Evolutionary conservation across 2,113 vertebrate genomes (phyloP), one percentile per base, ranked within the genome.

Genomic region (Rhinolophus ferrumequinum): DNA sequence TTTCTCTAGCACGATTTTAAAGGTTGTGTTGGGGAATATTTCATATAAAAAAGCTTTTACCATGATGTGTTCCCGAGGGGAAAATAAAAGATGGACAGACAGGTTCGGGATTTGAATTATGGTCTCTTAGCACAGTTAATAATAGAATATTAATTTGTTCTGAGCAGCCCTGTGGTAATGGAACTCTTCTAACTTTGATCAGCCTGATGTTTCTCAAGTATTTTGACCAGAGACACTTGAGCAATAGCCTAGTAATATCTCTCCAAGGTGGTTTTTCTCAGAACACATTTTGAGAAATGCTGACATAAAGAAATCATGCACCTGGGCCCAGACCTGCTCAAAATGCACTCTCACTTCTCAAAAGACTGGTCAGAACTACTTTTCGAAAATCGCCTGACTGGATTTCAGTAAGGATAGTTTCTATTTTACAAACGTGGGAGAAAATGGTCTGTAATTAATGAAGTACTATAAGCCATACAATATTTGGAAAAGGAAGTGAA

Each of bases 301-400:
- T 92, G 62, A 81, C 72, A 60, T 33, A 88, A 21, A 93, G 33
- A 79, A 83, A 56, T 66, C 38, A 56, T 50, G 97, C 77, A 77
- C 70, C 81, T 70, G 58, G 50, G 24, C 64, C 33, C 33, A 30
- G 44, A 19, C 41, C 58, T 60, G 28, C 38, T 22, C 70, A 58
- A 47, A 83, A 94, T 86, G 8, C 26, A 66, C 30, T 90, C 54
- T 72, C 38, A 28, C 81, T 58, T 90, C 88, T 91, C 90, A 76
- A 73, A 87, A 47, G 44, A 13, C 56, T 58, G 88, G 88, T 90
- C 41, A 58, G 67, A 44, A 69, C 30, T 84, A 1, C 72, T 66
- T 86, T 89, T 56, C n/a, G 79, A 52, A 93, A 97, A 33, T 80
- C 41, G 64, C 85, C 84, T 52, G 30, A 73, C 72, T 82, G 38